Evolutionary conservation across 2,797 vertebrate species (phyloP).

Genomic region (Malurus splendens): DNA sequence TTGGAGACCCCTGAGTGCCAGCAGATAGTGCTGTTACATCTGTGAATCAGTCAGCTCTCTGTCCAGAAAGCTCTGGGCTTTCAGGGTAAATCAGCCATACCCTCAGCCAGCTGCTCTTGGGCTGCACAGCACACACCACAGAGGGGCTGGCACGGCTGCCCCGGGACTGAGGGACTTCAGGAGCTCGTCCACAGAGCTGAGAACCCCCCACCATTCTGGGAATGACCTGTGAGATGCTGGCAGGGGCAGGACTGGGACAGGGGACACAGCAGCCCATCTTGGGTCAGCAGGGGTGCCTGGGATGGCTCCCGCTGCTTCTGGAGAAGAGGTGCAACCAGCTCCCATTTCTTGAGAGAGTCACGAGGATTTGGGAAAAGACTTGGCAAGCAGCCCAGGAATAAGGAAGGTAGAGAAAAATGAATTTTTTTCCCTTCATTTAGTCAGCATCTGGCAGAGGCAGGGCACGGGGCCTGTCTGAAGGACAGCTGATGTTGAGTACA

Average conservation of each 20-base stretch:
- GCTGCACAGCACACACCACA: fast-evolving
- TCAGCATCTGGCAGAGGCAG: neutral
- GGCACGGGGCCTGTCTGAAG: neutral
- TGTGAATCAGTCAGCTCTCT: neutral
- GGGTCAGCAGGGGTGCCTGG: neutral
- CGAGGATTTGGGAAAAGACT: neutral
- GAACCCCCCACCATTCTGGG: neutral
- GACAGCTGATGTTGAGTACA: neutral
- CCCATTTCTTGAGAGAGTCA: fast-evolving
- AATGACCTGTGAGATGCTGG: neutral
- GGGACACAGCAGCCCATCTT: too few relatives aligned
- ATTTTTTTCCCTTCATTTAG: conserved; percentile 18
- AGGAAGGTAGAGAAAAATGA: neutral
- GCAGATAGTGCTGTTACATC: neutral
- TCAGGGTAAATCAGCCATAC: neutral
- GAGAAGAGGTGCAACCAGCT: neutral
- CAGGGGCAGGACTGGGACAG: neutral
- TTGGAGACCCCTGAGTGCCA: neutral
- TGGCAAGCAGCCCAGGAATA: neutral
- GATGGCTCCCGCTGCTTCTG: neutral
- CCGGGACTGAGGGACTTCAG: neutral
- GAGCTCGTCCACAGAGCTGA: neutral
- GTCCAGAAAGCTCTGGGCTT: neutral
- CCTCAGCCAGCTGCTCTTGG: neutral
- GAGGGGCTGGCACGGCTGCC: neutral